Evolutionary conservation across 2,888 invertebrate species (phyloP).

Genomic region (Homarus gammarus): DNA sequence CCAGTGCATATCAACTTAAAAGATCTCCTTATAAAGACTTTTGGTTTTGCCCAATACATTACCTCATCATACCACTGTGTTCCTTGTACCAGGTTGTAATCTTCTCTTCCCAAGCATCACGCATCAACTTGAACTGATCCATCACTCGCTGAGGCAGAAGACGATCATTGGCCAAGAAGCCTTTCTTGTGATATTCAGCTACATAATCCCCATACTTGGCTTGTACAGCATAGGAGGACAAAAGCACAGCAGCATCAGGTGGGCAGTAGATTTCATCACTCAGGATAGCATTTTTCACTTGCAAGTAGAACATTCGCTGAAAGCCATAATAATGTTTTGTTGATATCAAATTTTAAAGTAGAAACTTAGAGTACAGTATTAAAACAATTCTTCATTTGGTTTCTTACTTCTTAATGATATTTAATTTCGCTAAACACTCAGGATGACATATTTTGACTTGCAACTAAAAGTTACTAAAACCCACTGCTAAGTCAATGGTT

Average conservation of each 20-base stretch:
- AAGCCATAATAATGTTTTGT: too few relatives aligned
- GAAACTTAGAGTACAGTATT: too few relatives aligned
- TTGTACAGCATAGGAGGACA: conserved; percentile 99
- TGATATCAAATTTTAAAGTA: too few relatives aligned
- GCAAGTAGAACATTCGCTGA: conserved; percentile 91
- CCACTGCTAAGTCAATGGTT: too few relatives aligned
- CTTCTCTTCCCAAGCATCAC: conserved; percentile 99
- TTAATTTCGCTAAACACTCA: too few relatives aligned
- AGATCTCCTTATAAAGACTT: too few relatives aligned
- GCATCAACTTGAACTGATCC: conserved; percentile 99
- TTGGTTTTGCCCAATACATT: too few relatives aligned
- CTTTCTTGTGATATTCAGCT: conserved; percentile 88
- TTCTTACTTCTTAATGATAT: not conserved
- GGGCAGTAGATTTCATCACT: conserved; percentile 99
- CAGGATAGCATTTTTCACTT: conserved; percentile 98
- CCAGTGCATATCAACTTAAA: too few relatives aligned
- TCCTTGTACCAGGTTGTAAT: conserved; percentile 91
- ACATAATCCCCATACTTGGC: conserved; percentile 98
- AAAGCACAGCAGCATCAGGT: conserved; percentile 97
- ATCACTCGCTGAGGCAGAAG: conserved; percentile 96
- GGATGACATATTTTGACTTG: too few relatives aligned
- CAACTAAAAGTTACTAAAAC: too few relatives aligned
- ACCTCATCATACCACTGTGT: conserved; percentile 83
- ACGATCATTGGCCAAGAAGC: conserved; percentile 85
- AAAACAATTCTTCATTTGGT: too few relatives aligned